Conservation (phyloP, 2,113 vertebrate genomes). For the Pardalotus punctatus region DNA sequence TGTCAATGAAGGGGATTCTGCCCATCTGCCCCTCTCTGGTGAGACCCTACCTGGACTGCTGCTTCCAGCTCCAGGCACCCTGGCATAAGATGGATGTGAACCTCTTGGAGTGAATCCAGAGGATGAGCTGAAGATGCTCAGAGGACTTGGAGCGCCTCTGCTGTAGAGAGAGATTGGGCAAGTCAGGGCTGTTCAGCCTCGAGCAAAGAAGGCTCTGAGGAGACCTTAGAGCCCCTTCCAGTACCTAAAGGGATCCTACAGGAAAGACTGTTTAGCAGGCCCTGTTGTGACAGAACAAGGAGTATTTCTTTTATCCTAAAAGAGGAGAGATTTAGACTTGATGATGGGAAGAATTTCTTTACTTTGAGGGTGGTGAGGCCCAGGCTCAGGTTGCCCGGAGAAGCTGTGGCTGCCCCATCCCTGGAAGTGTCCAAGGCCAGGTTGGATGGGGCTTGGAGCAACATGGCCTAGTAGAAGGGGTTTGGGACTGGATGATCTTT, state of each 20-base stretch:
- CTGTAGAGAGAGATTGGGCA: background rate
- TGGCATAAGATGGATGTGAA: fast-evolving
- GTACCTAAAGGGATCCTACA: background rate
- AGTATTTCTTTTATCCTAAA: background rate
- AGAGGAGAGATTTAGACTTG: background rate
- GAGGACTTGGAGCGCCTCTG: background rate
- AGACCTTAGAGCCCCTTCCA: background rate
- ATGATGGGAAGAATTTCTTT: background rate
- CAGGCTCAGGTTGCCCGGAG: background rate
- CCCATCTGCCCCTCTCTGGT: background rate
- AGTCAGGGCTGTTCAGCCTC: background rate
- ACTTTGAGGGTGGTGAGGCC: fast-evolving
- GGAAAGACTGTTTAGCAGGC: background rate
- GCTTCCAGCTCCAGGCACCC: background rate
- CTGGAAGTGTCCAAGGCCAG: no score
- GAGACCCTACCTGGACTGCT: background rate
- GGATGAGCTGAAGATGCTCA: background rate
- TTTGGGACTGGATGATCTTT: background rate
- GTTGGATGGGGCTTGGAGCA: fast-evolving
- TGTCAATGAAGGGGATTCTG: fast-evolving
- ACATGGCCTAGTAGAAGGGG: fast-evolving
- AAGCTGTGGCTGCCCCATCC: background rate
- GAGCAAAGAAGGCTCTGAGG: background rate
- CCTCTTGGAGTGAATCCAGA: fast-evolving
- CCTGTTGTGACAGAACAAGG: background rate